Evolutionary conservation across 2,113 vertebrate genomes (phyloP).

Genomic region (Percina caprodes): DNA sequence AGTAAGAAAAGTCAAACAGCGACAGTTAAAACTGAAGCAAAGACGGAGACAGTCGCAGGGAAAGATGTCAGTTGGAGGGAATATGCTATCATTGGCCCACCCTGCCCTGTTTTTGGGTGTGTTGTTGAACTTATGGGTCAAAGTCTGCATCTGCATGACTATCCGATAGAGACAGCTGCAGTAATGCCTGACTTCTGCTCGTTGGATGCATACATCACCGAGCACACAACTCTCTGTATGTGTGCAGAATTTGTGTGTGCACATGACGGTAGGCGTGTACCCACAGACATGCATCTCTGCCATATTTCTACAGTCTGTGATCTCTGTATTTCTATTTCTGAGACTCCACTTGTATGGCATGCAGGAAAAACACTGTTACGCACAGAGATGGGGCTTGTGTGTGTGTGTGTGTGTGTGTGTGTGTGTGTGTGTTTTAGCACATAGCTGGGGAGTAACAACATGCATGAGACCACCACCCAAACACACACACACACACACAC

Average conservation of each 20-base stretch:
- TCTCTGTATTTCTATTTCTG: not conserved
- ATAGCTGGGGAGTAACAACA: constrained; percentile 11
- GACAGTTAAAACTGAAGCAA: not conserved
- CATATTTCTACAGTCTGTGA: too few species aligned
- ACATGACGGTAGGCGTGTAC: not conserved
- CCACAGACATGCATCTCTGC: not conserved
- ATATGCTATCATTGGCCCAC: not conserved
- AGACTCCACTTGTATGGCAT: too few species aligned
- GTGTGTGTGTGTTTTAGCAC: not conserved
- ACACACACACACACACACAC: constrained; percentile 25
- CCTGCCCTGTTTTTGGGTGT: constrained; percentile 44
- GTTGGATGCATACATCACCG: constrained; percentile 1
- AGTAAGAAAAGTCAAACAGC: not conserved
- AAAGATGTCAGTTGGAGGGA: not conserved
- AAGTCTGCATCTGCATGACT: constrained; percentile 34
- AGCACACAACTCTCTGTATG: not conserved
- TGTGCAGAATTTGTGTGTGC: constrained; percentile 7
- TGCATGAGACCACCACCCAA: constrained; percentile 6
- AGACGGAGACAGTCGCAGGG: not conserved
- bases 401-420: not conserved
- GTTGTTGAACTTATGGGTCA: constrained; percentile 30
- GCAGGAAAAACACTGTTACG: too few species aligned
- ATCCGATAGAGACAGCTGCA: constrained; percentile 40
- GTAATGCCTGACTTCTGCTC: not conserved
- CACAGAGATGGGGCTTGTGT: too few species aligned